Evolutionary conservation across 1,140 invertebrate species (phyloP).

Genomic region (Streblospio benedicti): DNA sequence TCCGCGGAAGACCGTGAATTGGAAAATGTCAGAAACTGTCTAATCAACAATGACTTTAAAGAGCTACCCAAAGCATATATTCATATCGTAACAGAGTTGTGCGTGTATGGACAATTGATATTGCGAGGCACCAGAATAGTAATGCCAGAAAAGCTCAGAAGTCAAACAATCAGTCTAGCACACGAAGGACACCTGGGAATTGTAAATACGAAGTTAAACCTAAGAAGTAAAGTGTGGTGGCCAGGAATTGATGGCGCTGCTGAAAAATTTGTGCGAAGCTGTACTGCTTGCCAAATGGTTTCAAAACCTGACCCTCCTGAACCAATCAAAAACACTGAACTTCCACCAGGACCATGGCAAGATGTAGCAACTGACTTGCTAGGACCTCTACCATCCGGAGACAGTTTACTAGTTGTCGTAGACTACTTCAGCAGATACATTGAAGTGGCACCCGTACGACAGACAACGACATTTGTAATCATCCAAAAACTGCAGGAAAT

Average conservation of each 20-base stretch:
- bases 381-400: too few species aligned
- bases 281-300: slow-evolving; percentile 15
- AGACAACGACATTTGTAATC: slow-evolving; percentile 11
- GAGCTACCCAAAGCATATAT: not conserved
- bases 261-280: slow-evolving; percentile 26
- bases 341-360: too few species aligned
- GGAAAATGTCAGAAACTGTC: too few species aligned
- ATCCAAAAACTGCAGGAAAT: slow-evolving; percentile 20
- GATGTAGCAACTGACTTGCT: too few species aligned
- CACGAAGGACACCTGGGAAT: slow-evolving; percentile 35
- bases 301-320: not conserved
- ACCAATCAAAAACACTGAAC: not conserved
- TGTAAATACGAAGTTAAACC: slow-evolving; percentile 25
- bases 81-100: not conserved
- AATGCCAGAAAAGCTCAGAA: not conserved
- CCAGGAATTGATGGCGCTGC: slow-evolving; percentile 29
- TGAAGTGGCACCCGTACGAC: slow-evolving; percentile 11
- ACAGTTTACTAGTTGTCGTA: slow-evolving; percentile 17
- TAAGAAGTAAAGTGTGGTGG: slow-evolving; percentile 42
- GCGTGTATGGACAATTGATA: not conserved
- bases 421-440: slow-evolving; percentile 23
- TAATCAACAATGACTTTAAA: too few species aligned
- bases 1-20: too few species aligned
- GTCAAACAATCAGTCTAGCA: slow-evolving; percentile 10
- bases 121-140: not conserved